Base-by-base conservation (phyloP, 2,113 vertebrate genomes). In the Serilophus lunatus region DNA sequence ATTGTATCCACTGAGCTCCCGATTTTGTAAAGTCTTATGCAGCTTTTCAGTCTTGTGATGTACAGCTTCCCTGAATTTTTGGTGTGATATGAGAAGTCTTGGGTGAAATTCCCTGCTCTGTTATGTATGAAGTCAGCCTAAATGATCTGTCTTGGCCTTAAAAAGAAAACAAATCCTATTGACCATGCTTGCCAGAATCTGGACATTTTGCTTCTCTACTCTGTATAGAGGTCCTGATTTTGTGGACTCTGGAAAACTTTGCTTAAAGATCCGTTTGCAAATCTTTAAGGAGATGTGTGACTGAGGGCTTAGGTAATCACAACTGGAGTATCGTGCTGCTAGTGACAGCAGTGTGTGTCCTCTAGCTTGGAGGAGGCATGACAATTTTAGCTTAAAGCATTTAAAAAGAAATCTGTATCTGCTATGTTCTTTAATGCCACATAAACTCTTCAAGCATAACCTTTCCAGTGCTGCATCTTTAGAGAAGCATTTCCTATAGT, bases 81-180 rank as follows among this genome's bases (percentile, higher is more conserved):
- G 26, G 18, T 91, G 61, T 79, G 93, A 82, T 87, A 45, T 24
- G 83, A 94, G 86, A 85, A 89, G 92, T 88, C 71, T 56, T 66
- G 89, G 65, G 90, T 94, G 85, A 95, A 94, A 81, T 94, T 85
- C 61, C 42, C 40, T 56, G 25, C 61, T 83, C 65, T 71, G 69
- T 90, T 97, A 31, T 57, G 61, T 68, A 77, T 94, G 96, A 97
- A 59, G 61, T 96, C 94, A 96, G 72, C 72, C 57, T 88, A 72
- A 83, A 75, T 68, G 72, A 92, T 93, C 72, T 94, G 22, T 85
- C 89, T 92, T 95, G 86, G 92, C 88, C 60, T 23, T 79, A 70
- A 56, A 86, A 95, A 88, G 82, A 83, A 93, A 83, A 92, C 91
- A 89, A 96, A 95, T 93, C 61, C 77, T 84, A 7, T 90, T 3